phyloP scores from a whole-genome alignment of 2,888 invertebrate species.

The Drosophila fungiperda region DNA sequence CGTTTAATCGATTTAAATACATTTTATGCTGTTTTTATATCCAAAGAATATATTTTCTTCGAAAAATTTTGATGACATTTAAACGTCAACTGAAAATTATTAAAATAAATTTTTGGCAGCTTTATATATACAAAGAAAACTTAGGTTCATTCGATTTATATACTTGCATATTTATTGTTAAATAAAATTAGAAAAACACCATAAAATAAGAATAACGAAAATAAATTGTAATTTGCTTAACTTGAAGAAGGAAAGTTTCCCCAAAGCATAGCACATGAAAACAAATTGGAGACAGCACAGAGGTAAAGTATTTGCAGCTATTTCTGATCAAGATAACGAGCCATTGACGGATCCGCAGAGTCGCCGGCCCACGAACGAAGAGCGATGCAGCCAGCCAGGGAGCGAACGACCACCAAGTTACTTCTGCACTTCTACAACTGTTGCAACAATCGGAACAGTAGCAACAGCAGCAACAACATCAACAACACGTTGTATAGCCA shows the following conservation, averaged over 20 bases:
- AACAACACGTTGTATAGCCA: conserved; percentile 57
- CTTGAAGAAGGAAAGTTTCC: conserved; percentile 55
- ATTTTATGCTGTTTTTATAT: background rate
- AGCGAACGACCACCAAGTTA: conserved; percentile 12
- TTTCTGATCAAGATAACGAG: conserved; percentile 76
- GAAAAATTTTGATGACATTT: background rate
- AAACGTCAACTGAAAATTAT: background rate
- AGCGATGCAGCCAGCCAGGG: conserved; percentile 16
- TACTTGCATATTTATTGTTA: background rate
- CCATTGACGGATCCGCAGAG: conserved; percentile 78
- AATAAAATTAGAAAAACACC: conserved; percentile 60
- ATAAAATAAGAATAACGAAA: conserved; percentile 52
- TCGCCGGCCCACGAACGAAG: conserved; percentile 22
- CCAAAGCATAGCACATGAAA: conserved; percentile 27
- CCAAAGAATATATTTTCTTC: background rate
- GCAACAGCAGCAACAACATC: conserved; percentile 17
- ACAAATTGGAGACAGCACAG: conserved; percentile 40
- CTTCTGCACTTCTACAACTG: background rate
- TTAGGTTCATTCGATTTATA: background rate
- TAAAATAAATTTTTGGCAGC: background rate
- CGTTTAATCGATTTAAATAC: background rate
- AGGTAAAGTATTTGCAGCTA: conserved; percentile 35
- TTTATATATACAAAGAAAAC: background rate
- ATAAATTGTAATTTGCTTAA: conserved; percentile 40
- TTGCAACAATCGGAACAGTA: conserved; percentile 13